These are phyloP conservation scores for Napeogenes inachia DNA, from an alignment of 2,888 invertebrate genomes.

Conservation along the genomic window DNA sequence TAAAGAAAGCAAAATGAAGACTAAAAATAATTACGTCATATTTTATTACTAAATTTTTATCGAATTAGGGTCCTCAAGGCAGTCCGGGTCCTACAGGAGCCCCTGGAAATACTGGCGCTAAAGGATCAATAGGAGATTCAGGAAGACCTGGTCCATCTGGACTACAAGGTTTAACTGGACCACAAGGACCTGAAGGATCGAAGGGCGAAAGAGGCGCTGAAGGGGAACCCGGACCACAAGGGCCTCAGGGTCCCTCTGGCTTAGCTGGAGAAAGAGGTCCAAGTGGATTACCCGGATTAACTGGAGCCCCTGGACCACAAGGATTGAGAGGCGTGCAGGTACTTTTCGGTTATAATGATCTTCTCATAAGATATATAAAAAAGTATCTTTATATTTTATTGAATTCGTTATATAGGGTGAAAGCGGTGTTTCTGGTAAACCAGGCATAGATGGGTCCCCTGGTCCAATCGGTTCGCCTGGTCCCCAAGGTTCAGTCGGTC, in stretches of 20 bases:
- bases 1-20: not conserved
- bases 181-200: conserved; percentile 82
- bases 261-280: conserved; percentile 82
- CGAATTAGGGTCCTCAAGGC: conserved; percentile 82
- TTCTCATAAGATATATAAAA: not conserved
- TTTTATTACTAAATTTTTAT: conserved; percentile 13
- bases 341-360: conserved; percentile 17
- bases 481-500: conserved; percentile 81
- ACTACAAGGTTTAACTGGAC: conserved; percentile 82
- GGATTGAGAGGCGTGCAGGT: conserved; percentile 82
- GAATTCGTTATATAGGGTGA: conserved; percentile 76
- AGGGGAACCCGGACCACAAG: conserved; percentile 83
- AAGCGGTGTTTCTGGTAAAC: conserved; percentile 83
- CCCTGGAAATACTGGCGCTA: conserved; percentile 82
- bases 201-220: conserved; percentile 86
- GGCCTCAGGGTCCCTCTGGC: conserved; percentile 83
- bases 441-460: conserved; percentile 84
- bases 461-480: conserved; percentile 83
- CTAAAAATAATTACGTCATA: not conserved
- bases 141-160: conserved; percentile 83
- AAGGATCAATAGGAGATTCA: conserved; percentile 83
- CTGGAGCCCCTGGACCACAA: conserved; percentile 80
- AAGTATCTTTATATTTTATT: conserved; percentile 7
- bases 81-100: conserved; percentile 81
- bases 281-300: conserved; percentile 79